Percentiles rank a stretch among this genome's conserved stretches.
Evolutionary conservation across 2,797 vertebrate species (phyloP).

Genomic region (Pseudochaenichthys georgianus): DNA sequence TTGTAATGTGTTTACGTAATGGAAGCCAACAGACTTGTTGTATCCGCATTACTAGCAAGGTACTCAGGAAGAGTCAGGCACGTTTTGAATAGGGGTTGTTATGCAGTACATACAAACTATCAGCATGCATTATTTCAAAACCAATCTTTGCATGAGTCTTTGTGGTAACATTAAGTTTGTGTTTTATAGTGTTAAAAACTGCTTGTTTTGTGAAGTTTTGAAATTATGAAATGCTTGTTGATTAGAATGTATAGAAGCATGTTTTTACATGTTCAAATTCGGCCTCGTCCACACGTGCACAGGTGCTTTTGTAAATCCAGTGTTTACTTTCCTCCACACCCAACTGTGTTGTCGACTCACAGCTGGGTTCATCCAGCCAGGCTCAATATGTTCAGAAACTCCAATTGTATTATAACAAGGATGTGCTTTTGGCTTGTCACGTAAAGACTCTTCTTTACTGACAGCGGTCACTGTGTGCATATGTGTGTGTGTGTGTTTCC

Average conservation of each 20-base stretch:
- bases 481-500: too few relatives aligned
- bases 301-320: too few relatives aligned
- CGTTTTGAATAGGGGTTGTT: constrained; percentile 1
- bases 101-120: not conserved
- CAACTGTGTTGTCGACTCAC: too few relatives aligned
- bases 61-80: constrained; percentile 17
- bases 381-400: too few relatives aligned
- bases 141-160: constrained; percentile 60
- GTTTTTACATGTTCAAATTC: constrained; percentile 17
- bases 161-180: constrained; percentile 35
- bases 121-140: constrained; percentile 47
- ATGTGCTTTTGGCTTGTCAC: too few relatives aligned
- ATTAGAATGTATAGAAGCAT: constrained; percentile 44
- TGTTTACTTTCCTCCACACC: too few relatives aligned
- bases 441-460: too few relatives aligned
- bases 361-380: too few relatives aligned
- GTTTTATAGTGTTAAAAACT: not conserved
- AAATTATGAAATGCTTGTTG: constrained; percentile 19
- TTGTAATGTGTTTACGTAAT: constrained; percentile 23
- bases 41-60: constrained; percentile 4
- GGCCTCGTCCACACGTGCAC: too few relatives aligned
- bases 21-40: constrained; percentile 21
- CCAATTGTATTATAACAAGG: too few relatives aligned
- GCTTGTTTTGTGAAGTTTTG: constrained; percentile 34
- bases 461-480: too few relatives aligned